A percentile compares a stretch with the other conserved stretches of the same genome.
phyloP scores from a whole-genome alignment of 2,113 vertebrate species.

The Campylomormyrus numenius region DNA sequence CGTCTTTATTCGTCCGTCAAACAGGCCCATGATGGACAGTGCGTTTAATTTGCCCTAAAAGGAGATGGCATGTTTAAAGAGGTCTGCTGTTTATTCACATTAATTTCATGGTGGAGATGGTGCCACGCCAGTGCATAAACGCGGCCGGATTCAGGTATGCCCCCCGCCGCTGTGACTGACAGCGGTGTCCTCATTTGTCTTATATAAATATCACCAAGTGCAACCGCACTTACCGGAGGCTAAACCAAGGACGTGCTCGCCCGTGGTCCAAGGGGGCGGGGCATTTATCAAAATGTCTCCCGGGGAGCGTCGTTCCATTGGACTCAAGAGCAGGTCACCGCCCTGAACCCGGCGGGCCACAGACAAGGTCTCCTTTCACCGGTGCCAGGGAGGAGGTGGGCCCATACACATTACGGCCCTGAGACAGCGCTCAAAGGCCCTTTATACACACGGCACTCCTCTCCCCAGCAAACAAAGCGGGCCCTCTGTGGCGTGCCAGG shows the following conservation, averaged over 20 bases:
- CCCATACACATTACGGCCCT: not conserved
- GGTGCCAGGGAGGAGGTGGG: not conserved
- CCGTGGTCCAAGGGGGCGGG: not conserved
- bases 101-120: not conserved
- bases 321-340: not conserved
- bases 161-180: not conserved
- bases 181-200: not conserved
- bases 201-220: not conserved
- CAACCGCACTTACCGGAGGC: not conserved
- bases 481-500: slow-evolving; percentile 25
- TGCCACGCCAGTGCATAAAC: not conserved
- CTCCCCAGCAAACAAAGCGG: slow-evolving; percentile 28
- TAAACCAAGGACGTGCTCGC: not conserved
- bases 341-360: not conserved
- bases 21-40: not conserved
- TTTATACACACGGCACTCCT: slow-evolving; percentile 7
- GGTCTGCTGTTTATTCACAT: not conserved
- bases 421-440: slow-evolving; percentile 13
- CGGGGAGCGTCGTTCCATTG: not conserved
- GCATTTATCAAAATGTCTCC: slow-evolving; percentile 6
- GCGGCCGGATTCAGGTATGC: not conserved
- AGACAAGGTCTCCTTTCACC: not conserved
- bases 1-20: not conserved
- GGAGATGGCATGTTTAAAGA: not conserved
- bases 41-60: not conserved